Evolutionary conservation across 1,140 invertebrate species (phyloP), one percentile per base, ranked within the genome.

Genomic region (Brachystomella parvula): DNA sequence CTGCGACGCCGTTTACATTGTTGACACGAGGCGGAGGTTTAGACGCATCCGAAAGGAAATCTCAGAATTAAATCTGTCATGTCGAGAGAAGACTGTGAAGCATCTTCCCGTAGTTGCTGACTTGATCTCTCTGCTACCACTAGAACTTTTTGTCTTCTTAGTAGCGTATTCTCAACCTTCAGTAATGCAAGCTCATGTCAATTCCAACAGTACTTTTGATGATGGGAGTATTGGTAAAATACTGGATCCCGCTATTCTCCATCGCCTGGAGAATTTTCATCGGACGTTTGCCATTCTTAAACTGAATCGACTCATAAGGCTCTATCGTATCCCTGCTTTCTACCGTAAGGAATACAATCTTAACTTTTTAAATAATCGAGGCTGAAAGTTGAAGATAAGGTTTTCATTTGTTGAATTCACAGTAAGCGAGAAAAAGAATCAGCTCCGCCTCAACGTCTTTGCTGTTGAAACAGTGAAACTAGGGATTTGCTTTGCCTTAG

Each of bases 321-420:
- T 66, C 24, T 49, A 66, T 44, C 35, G 65, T 3, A 39, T 66
- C n/a, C 2, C 29, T 28, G 47, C 17, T 6, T 66, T 35, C 31
- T 66, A 66, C 32, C 24, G 64, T 66, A 66, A 60, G 64, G 17
- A 26, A 9, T 63, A 32, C 28, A 21, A 6, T 62, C 21, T 62
- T 2, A 12, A 21, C 15, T 33, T 24, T 33, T 44, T 9, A 66
- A 47, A 31, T 47, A n/a, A 28, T 53, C 19, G 2, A 32, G 3
- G 17, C 28, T 15, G 9, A 33, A 3, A 59, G 33, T 12, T 58
- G 12, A 57, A 6, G 3, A 9, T 62, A 32, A 47, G 32, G 3
- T 21, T 33, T 32, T 9, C 19, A 28, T 24, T 6, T 24, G 2
- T 9, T 64, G 17, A 12, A 9, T 56, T 39, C 15, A 9, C 9